These are phyloP conservation scores for Trachops cirrhosus DNA, from an alignment of 2,797 vertebrate genomes.

Conservation along the genomic window DNA sequence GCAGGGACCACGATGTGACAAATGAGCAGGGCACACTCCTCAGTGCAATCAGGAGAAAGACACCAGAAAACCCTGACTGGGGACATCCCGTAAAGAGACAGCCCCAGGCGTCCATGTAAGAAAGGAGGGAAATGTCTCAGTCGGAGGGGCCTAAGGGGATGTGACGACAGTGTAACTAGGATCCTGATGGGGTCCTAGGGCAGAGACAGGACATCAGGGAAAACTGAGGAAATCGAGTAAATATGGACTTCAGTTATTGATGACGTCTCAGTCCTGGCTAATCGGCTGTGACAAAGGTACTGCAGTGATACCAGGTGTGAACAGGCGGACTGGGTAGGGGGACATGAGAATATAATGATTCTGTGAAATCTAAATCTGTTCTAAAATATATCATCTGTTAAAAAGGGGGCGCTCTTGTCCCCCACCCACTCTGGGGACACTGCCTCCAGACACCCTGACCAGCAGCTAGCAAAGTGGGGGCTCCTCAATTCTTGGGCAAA, in stretches of 20 bases:
- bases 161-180: background rate
- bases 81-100: background rate
- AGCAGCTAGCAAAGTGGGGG: background rate
- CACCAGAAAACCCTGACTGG: background rate
- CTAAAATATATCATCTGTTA: background rate
- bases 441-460: background rate
- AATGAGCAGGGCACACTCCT: background rate
- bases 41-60: background rate
- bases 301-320: accelerated
- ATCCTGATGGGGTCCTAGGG: background rate
- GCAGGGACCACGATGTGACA: background rate
- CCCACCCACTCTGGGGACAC: background rate
- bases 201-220: background rate
- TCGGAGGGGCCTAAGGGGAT: background rate
- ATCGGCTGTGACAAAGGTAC: background rate
- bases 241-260: background rate
- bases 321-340: background rate
- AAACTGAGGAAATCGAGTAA: background rate
- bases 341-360: no score
- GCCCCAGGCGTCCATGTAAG: background rate
- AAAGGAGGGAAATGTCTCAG: background rate
- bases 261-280: background rate
- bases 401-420: background rate
- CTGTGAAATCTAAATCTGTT: background rate
- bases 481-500: background rate